These are phyloP conservation scores for Oxyruncus cristatus DNA, from an alignment of 2,113 vertebrate species.

Conservation along the genomic window DNA sequence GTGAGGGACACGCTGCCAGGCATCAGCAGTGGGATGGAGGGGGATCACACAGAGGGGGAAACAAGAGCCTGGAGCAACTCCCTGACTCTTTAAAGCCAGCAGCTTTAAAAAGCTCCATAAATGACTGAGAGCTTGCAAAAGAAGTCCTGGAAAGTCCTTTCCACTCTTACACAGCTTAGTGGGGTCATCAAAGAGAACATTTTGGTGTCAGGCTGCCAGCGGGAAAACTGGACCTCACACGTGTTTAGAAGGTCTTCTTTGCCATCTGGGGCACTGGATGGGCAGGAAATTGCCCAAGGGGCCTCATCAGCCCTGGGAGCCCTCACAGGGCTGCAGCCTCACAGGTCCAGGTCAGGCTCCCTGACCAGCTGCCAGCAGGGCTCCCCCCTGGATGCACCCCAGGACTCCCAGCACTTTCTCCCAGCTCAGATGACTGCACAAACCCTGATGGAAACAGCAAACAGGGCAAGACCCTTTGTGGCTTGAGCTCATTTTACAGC, in stretches of 20 bases:
- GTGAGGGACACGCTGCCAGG: not conserved
- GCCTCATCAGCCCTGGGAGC: accelerated
- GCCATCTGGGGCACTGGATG: not conserved
- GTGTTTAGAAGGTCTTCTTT: not conserved
- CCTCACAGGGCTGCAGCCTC: not conserved
- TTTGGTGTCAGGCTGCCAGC: not conserved
- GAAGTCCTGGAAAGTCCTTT: not conserved
- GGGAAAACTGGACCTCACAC: not conserved
- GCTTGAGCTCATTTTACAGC: not conserved
- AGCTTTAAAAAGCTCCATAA: not conserved
- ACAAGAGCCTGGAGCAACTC: not conserved
- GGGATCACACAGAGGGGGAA: not conserved
- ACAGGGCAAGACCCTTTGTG: not conserved
- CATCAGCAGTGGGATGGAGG: not conserved
- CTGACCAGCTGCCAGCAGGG: not conserved
- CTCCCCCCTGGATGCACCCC: not conserved
- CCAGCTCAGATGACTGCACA: not conserved
- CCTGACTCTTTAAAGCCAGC: not conserved
- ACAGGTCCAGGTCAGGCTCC: not conserved
- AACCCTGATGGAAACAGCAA: not conserved
- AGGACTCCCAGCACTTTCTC: accelerated
- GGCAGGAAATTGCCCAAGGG: not conserved
- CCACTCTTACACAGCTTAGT: not conserved
- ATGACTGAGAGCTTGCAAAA: not conserved
- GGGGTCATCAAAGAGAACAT: not conserved